Evolutionary conservation across 1,140 invertebrate genomes (phyloP), one percentile per base, ranked within the genome.

Genomic region (Zophobas morio): DNA sequence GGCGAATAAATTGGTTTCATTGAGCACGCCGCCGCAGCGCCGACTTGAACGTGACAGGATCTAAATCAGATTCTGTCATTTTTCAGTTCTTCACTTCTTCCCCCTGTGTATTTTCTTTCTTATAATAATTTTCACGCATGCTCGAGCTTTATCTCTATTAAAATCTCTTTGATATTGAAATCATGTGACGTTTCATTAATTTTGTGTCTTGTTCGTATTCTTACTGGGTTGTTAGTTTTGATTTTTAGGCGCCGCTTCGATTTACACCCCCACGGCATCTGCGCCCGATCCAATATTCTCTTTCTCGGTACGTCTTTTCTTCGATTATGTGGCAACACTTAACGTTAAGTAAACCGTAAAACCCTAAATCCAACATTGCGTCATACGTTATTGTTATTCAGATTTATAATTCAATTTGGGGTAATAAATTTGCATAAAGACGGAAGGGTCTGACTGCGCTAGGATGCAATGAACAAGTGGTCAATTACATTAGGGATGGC

Each of bases 121-220:
- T 81, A 82, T 85, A 84, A 83, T 83, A 85, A 85, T 85, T 85
- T 85, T 85, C 83, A 85, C 84, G 84, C 84, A 84, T 85, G 84
- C 84, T 82, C 81, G 84, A 78, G 53, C 77, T 81, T 82, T 81
- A 82, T 84, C 81, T 83, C 84, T 81, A 85, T 85, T 85, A 85
- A 85, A 85, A 84, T 84, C 84, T 79, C 82, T 85, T 85, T 85
- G 84, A 85, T 85, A 85, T 85, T 85, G 84, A 85, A 85, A 85
- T 85, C 84, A 85, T 84, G 82, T 85, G 84, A 85, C 84, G 84
- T 85, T 85, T 84, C 84, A 84, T 85, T 85, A 85, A 85, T 85
- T 83, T 80, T 77, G 79, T 81, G 83, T 85, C 84, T 83, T 83
- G 77, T 84, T 83, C 80, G 80, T 78, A 82, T 83, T 82, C 80